Base-by-base conservation (phyloP, 1,140 invertebrate species). In the Wiebesia pumilae region DNA sequence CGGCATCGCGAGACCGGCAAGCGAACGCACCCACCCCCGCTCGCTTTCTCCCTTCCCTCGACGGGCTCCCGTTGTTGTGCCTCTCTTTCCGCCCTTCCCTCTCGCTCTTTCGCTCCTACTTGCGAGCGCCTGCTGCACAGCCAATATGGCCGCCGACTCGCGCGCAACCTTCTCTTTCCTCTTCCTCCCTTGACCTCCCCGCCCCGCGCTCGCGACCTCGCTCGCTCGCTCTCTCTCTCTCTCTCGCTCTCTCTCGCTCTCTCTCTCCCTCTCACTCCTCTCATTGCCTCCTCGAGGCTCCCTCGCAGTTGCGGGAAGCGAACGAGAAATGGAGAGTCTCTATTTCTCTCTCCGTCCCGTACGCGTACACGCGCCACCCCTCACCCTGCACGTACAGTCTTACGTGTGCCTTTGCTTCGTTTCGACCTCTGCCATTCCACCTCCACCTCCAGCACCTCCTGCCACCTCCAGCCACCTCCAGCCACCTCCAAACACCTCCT, bases 1-100 rank as follows among this genome's bases (percentile, higher is more conserved):
- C 92, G 92, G 94, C 95, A 95, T 95, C 75, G 94, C 93, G 92
- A 93, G 92, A 94, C 92, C 92, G 90, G 91, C 90, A 88, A 89
- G 90, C 90, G 87, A 89, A 83, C 85, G 82, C 77, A 86, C 88
- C 83, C 89, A 35, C 78, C 51, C 77, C 51, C 78, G 30, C 87
- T 71, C 73, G 79, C 67, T 78, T 78, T 40, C 81, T 77, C 85
- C 82, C 85, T 65, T 88, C 89, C 88, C 85, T 83, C 75, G 6
- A 88, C 90, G 90, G 89, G 91, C 88, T 89, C 89, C 88, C n/a
- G n/a, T n/a, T 80, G 19, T 40, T 38, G 58, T 58, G 77, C 51
- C 77, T 84, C 71, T 71, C 24, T 73, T n/a, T 83, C 84, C 51
- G 75, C 71, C 62, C 54, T 27, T 58, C 73, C 58, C 43, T 80